A percentile compares a stretch with the other conserved stretches of the same genome.
Evolutionary conservation across 2,113 vertebrate species (phyloP).

Genomic region (Paedocypris sp.): DNA sequence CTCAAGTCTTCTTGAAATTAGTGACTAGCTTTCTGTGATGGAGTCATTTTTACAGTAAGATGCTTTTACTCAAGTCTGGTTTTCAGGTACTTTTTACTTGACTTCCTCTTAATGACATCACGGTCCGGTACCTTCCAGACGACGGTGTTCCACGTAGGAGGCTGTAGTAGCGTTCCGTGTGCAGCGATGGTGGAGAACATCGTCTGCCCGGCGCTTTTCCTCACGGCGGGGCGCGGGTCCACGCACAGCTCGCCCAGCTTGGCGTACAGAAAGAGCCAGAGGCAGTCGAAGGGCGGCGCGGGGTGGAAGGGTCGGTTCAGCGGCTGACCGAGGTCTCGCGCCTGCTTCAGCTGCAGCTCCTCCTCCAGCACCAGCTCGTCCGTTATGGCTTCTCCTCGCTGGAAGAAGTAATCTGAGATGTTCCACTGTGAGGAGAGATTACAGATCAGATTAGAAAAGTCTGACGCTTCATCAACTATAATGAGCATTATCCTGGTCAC

Average conservation of each 20-base stretch:
- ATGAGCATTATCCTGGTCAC: conserved; percentile 65
- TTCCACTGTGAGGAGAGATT: conserved; percentile 75
- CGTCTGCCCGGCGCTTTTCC: conserved; percentile 92
- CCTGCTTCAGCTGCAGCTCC: conserved; percentile 76
- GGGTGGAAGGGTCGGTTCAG: conserved; percentile 89
- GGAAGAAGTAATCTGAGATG: conserved; percentile 98
- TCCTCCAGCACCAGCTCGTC: conserved; percentile 87
- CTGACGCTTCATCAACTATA: too few relatives aligned
- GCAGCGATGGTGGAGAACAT: conserved; percentile 94
- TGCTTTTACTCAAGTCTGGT: not conserved
- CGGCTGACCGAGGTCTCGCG: conserved; percentile 77
- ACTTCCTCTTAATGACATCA: too few relatives aligned
- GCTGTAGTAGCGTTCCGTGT: conserved; percentile 89
- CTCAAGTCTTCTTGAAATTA: too few relatives aligned
- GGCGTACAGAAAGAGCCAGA: conserved; percentile 93
- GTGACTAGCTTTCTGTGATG: too few relatives aligned
- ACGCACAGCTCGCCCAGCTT: conserved; percentile 92
- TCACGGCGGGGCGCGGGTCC: conserved; percentile 87
- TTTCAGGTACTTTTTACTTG: too few relatives aligned
- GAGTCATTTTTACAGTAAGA: not conserved
- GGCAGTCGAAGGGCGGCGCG: conserved; percentile 91
- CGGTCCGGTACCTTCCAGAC: conserved; percentile 75
- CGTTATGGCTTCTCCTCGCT: conserved; percentile 90
- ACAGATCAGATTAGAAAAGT: too few relatives aligned
- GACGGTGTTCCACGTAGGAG: conserved; percentile 91